Evolutionary conservation across 1,140 invertebrate genomes (phyloP).

Genomic region (Penaeus chinensis): DNA sequence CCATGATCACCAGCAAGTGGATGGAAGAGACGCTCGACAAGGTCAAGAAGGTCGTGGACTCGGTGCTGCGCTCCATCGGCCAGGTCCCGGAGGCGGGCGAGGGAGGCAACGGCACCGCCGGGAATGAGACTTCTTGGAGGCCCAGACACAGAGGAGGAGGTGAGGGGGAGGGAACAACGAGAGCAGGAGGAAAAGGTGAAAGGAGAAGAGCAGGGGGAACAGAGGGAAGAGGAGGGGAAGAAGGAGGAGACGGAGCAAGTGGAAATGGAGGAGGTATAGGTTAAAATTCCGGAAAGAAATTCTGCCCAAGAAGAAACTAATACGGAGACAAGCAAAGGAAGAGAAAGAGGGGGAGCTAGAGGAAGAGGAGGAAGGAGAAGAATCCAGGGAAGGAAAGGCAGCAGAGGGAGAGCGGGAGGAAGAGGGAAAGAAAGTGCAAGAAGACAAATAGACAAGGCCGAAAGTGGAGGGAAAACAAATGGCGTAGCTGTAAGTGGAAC

Average conservation of each 20-base stretch:
- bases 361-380: not conserved
- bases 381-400: not conserved
- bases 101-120: not conserved
- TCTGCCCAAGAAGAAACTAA: not conserved
- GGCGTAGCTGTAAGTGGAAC: not conserved
- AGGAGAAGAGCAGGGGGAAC: not conserved
- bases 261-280: not conserved
- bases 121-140: not conserved
- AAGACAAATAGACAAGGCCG: not conserved
- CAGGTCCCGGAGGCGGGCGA: constrained; percentile 10
- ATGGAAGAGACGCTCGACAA: constrained; percentile 50
- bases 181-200: constrained; percentile 1
- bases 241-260: not conserved
- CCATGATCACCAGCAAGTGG: constrained; percentile 36
- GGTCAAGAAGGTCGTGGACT: constrained; percentile 56
- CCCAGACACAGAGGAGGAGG: not conserved
- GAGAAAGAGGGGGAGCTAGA: not conserved
- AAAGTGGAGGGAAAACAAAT: constrained; percentile 11
- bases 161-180: not conserved
- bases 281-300: not conserved
- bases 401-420: constrained; percentile 13
- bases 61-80: constrained; percentile 44
- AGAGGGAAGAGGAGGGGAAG: not conserved
- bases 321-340: constrained; percentile 1
- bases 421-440: constrained; percentile 8